Percentiles rank a stretch among this genome's conserved stretches.
Conservation (phyloP, 2,888 invertebrate species). For the Himalopsyche anomala region DNA sequence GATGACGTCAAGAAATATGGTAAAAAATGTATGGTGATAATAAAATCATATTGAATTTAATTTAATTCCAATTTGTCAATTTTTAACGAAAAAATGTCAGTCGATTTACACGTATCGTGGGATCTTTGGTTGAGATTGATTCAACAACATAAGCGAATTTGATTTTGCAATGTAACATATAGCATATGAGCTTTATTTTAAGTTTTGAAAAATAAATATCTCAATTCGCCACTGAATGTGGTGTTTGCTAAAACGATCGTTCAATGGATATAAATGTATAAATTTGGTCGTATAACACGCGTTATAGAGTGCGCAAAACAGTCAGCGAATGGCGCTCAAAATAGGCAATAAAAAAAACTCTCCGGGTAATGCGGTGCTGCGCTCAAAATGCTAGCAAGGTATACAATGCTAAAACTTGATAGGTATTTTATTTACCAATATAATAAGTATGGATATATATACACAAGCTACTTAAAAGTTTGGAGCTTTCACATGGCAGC, state of each 20-base stretch:
- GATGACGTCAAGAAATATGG: no score
- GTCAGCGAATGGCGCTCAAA: background rate
- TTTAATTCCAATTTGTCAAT: no score
- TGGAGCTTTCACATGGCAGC: constrained; percentile 1
- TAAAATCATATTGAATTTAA: no score
- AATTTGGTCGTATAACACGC: background rate
- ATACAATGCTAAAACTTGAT: background rate
- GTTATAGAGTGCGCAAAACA: background rate
- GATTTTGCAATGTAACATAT: no score
- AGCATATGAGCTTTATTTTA: background rate
- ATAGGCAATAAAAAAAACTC: constrained; percentile 2
- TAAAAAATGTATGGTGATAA: no score
- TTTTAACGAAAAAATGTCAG: no score
- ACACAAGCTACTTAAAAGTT: background rate
- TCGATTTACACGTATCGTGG: no score
- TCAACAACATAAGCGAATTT: no score
- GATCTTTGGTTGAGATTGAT: no score
- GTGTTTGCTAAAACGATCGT: background rate
- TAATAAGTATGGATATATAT: background rate
- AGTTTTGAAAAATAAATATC: background rate
- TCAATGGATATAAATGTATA: background rate
- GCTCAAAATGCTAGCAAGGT: background rate
- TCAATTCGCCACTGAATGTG: background rate
- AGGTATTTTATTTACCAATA: background rate
- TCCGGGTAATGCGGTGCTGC: background rate